phyloP scores from a whole-genome alignment of 2,888 invertebrate species.

The Bellardia bayeri region DNA sequence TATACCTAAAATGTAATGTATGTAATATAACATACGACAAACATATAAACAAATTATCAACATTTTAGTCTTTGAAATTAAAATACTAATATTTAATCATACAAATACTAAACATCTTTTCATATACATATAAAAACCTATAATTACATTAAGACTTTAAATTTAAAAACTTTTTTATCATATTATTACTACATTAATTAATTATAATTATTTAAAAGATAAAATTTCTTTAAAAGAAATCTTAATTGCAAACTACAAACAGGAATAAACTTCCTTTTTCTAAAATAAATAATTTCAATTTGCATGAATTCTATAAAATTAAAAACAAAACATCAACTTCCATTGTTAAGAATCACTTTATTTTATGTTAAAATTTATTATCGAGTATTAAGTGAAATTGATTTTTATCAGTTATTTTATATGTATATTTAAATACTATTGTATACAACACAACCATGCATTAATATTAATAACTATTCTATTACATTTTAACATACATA shows the following conservation, averaged over 20 bases:
- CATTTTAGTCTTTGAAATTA: conserved; percentile 5
- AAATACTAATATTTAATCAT: neutral
- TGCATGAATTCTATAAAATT: neutral
- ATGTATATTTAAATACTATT: neutral
- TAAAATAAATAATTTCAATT: neutral
- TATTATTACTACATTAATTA: neutral
- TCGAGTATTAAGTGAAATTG: conserved; percentile 14
- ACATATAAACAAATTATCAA: neutral
- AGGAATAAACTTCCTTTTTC: neutral
- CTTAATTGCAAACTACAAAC: neutral
- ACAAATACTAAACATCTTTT: neutral
- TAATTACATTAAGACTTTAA: conserved; percentile 4
- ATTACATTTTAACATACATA: conserved; percentile 16
- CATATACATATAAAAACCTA: neutral
- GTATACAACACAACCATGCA: conserved; percentile 11
- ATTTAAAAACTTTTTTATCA: neutral
- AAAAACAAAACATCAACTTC: conserved; percentile 22
- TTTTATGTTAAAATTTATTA: conserved; percentile 40
- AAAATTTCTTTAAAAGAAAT: conserved; percentile 50
- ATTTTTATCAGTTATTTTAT: conserved; percentile 4
- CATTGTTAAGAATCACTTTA: conserved; percentile 27
- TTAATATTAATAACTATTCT: conserved; percentile 4
- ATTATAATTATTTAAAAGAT: neutral
- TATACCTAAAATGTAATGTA: neutral
- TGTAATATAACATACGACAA: neutral